Conservation (phyloP, 2,888 invertebrate species). For the Pegoplata infirma region DNA sequence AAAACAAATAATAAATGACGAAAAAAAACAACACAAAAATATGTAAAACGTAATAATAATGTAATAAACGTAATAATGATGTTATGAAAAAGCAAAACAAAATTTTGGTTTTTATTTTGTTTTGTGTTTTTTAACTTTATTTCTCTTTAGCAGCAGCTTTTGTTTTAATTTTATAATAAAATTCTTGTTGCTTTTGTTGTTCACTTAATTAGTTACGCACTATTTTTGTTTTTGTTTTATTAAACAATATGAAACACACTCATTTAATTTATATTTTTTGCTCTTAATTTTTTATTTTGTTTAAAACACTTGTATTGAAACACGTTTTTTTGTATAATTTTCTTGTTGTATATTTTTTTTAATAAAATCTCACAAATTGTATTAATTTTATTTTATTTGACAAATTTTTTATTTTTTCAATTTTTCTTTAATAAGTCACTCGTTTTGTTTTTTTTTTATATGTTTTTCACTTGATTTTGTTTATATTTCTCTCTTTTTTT, state of each 20-base stretch:
- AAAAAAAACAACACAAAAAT: no score
- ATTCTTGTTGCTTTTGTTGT: constrained; percentile 6
- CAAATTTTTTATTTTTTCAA: background rate
- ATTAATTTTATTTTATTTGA: constrained; percentile 10
- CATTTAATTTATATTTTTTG: constrained; percentile 1
- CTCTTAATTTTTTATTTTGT: background rate
- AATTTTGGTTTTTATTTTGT: constrained; percentile 2
- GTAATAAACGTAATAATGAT: background rate
- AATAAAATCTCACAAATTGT: background rate
- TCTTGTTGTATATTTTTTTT: constrained; percentile 13
- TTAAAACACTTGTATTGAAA: constrained; percentile 24
- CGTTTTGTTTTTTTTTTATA: constrained; percentile 19
- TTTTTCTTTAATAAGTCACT: constrained; percentile 26
- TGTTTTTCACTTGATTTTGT: constrained; percentile 27
- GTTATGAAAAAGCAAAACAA: background rate
- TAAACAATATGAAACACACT: background rate
- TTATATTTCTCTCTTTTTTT: constrained; percentile 36
- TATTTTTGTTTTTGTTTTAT: constrained; percentile 15
- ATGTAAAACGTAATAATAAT: no score
- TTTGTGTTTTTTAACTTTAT: no score
- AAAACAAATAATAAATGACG: background rate
- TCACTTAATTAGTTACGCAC: constrained; percentile 44
- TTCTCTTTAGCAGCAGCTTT: no score
- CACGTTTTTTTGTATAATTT: constrained; percentile 34
- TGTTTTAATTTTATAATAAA: no score